phyloP scores from a whole-genome alignment of 1,140 invertebrate genomes.

The Aphelenchoides fujianensis region DNA sequence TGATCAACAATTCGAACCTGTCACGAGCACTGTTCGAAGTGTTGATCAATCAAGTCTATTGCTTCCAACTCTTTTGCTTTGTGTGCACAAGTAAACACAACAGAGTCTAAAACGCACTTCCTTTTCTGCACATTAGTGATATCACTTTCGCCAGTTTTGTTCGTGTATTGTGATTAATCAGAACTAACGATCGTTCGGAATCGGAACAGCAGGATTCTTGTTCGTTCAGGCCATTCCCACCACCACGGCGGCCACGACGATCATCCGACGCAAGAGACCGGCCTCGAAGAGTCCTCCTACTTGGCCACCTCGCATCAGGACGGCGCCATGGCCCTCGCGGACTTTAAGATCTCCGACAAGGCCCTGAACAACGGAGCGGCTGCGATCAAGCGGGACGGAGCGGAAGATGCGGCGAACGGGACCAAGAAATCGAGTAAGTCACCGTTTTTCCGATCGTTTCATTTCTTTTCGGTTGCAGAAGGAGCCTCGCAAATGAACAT shows the following conservation, averaged over 20 bases:
- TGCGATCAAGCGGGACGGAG: too few relatives aligned
- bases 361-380: slow-evolving; percentile 10
- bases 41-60: too few relatives aligned
- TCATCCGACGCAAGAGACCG: not conserved
- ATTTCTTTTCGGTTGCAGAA: slow-evolving; percentile 20
- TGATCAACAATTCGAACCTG: not conserved
- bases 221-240: slow-evolving; percentile 38
- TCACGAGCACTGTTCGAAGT: too few relatives aligned
- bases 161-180: too few relatives aligned
- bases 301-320: slow-evolving; percentile 29
- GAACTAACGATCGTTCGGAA: too few relatives aligned
- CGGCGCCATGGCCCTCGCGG: slow-evolving; percentile 24
- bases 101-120: too few relatives aligned
- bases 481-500: slow-evolving; percentile 79
- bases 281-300: slow-evolving; percentile 13
- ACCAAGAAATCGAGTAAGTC: slow-evolving; percentile 2
- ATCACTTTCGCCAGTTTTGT: too few relatives aligned
- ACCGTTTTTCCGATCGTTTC: too few relatives aligned
- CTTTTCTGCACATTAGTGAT: too few relatives aligned
- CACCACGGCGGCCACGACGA: slow-evolving; percentile 15
- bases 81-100: not conserved
- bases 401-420: too few relatives aligned
- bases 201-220: too few relatives aligned
- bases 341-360: slow-evolving; percentile 15
- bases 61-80: not conserved